A percentile compares a stretch with the other conserved stretches of the same genome.
These are phyloP conservation scores for Eurypyga helias DNA, from an alignment of 2,113 vertebrate genomes.

Conservation along the genomic window DNA sequence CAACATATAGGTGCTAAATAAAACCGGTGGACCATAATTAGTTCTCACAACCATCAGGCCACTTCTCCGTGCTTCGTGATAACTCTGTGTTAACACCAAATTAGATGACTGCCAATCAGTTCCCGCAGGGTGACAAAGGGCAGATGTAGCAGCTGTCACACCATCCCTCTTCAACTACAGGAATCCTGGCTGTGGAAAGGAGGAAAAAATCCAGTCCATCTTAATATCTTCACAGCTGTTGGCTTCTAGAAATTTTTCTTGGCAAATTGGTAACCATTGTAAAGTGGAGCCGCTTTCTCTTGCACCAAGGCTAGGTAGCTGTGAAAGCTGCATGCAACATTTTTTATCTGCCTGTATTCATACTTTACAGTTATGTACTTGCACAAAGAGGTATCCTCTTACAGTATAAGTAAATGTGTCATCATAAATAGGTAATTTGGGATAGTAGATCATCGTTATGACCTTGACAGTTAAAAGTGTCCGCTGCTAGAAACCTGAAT, in stretches of 20 bases:
- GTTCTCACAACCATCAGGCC: background rate
- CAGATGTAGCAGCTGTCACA: slow-evolving; percentile 42
- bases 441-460: background rate
- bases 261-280: background rate
- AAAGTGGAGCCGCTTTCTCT: background rate
- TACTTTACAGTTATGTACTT: background rate
- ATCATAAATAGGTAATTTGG: background rate
- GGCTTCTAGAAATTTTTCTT: slow-evolving; percentile 8
- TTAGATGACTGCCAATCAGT: slow-evolving; percentile 21
- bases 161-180: background rate
- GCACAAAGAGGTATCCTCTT: background rate
- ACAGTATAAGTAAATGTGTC: background rate
- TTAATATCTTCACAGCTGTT: background rate
- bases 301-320: background rate
- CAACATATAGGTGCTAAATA: background rate
- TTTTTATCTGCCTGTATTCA: background rate
- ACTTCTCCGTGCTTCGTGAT: background rate
- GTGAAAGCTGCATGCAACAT: background rate
- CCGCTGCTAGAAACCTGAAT: background rate
- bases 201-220: background rate
- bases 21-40: slow-evolving; percentile 7
- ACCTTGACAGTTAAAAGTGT: background rate
- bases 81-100: slow-evolving; percentile 25
- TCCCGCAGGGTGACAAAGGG: background rate
- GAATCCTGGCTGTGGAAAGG: slow-evolving; percentile 35